Base-by-base conservation (phyloP, 2,888 invertebrate species). In the Allacma fusca region DNA sequence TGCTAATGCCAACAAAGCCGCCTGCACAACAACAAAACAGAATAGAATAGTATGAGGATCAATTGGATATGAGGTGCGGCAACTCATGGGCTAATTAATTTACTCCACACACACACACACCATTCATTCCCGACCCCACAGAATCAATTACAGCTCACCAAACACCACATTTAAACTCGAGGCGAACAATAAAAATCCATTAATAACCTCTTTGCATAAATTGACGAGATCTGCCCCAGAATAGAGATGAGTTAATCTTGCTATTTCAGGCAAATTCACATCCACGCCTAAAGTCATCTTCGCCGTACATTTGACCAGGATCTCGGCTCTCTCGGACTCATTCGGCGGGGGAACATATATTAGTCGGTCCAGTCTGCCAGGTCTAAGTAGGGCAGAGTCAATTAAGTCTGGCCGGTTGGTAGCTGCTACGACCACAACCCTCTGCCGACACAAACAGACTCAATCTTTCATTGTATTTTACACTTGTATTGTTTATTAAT, bases 351-450 rank as follows among this genome's bases (percentile, higher is more conserved):
- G 90, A 0, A 91, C 89, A 85, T 89, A 89, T 65, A 91, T 88
- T 19, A 91, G 86, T 80, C 88, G 88, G 84, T 91, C 91, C 84
- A 91, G 89, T 78, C 91, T 87, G 0, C 91, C 91, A 0, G 91
- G 91, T 74, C 91, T 87, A 70, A 91, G 85, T 12, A 91, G 85
- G 0, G 91, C 91, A 71, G 89, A 88, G 82, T 91, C 91, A 50
- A 91, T 85, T 85, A 90, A 88, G 81, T 91, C 90, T 0, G 91
- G 91, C 13, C 91, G 87, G 86, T 91, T 91, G 59, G 91, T 91
- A 12, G 91, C 91, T 4, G 89, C 91, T 34, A 91, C 89, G 0
- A 91, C 89, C 1, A 91, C 86, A 1, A 90, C 89, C 64, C 87
- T 57, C 21, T 80, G 81, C 16, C 79, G 79, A 34, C 13, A 28